Conservation (phyloP, 2,797 vertebrate genomes). For the Karalla daura region DNA sequence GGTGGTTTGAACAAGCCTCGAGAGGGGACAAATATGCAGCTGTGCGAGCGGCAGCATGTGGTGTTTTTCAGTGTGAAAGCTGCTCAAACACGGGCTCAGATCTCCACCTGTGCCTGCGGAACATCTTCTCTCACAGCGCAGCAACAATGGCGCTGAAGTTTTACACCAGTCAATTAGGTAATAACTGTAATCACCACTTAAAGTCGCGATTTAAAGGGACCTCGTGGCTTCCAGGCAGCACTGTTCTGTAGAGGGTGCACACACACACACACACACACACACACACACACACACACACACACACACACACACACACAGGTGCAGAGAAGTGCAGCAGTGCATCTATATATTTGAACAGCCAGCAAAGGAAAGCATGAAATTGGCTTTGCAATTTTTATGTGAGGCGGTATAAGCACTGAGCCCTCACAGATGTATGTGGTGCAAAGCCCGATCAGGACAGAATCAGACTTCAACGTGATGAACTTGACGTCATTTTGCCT, state of each 20-base stretch:
- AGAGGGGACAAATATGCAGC: neutral
- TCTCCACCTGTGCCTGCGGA: neutral
- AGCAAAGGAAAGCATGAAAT: neutral
- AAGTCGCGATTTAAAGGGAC: neutral
- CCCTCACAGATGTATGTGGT: too few species aligned
- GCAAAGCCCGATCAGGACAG: too few species aligned
- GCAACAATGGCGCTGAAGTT: neutral
- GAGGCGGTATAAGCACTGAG: neutral
- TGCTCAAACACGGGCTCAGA: neutral
- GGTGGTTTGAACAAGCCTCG: neutral
- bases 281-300: neutral
- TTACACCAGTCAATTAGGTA: neutral
- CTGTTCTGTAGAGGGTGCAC: neutral
- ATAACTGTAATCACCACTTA: neutral
- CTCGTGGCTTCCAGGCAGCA: neutral
- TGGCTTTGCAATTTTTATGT: slow-evolving; percentile 2
- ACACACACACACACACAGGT: too few species aligned
- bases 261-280: neutral
- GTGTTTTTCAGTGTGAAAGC: neutral
- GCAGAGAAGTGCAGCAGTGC: neutral
- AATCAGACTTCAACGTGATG: too few species aligned
- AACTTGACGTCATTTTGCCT: too few species aligned
- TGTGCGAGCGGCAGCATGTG: neutral
- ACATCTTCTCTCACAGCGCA: neutral
- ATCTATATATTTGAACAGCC: neutral